Evolutionary conservation across 2,797 vertebrate genomes (phyloP).

Genomic region (Corythornis leucogaster): DNA sequence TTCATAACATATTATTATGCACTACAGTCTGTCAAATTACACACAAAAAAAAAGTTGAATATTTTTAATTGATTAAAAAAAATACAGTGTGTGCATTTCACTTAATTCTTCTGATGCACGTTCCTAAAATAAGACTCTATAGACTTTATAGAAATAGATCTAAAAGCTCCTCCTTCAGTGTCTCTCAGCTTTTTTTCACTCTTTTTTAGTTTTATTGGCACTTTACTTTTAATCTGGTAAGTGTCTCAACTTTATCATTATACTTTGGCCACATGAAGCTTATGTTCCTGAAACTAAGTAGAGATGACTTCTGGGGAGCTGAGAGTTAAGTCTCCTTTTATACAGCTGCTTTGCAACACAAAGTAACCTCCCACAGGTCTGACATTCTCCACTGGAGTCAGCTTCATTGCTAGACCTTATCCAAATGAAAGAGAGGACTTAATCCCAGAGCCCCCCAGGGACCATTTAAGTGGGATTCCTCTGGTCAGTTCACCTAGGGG

Average conservation of each 20-base stretch:
- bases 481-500: not conserved
- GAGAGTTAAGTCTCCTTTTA: constrained; percentile 18
- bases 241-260: not conserved
- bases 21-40: not conserved
- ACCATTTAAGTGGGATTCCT: not conserved
- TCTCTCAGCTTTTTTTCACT: not conserved
- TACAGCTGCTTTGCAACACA: constrained; percentile 42
- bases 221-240: not conserved
- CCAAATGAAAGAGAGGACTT: not conserved
- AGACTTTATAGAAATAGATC: not conserved
- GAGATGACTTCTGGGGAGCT: not conserved
- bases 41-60: not conserved
- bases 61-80: not conserved
- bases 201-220: not conserved
- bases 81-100: not conserved
- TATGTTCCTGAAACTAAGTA: not conserved
- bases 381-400: constrained; percentile 12
- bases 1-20: not conserved
- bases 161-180: not conserved
- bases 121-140: not conserved
- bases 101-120: not conserved
- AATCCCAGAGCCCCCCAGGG: not conserved
- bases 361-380: constrained; percentile 23
- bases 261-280: not conserved
- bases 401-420: constrained; percentile 1